Evolutionary conservation across 2,888 invertebrate species (phyloP).

Genomic region (Ophion slaviceki): DNA sequence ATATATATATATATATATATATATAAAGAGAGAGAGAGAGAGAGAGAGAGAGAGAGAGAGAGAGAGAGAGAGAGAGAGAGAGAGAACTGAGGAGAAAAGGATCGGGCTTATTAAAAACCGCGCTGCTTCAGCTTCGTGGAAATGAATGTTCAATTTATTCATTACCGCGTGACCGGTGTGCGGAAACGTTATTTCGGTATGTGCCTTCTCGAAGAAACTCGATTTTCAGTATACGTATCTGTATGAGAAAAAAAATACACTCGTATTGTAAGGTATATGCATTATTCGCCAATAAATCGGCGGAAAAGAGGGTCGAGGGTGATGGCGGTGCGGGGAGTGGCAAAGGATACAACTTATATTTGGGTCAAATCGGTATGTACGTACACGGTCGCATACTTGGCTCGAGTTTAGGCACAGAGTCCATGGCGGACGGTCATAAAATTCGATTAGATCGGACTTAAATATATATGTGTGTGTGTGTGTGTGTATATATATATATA

Average conservation of each 20-base stretch:
- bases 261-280: neutral
- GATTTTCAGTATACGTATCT: neutral
- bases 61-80: too few species aligned
- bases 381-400: neutral
- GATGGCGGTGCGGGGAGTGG: neutral
- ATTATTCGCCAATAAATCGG: neutral
- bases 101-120: conserved; percentile 25
- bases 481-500: too few species aligned
- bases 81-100: conserved; percentile 17
- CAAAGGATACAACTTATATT: neutral
- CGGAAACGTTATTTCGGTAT: conserved; percentile 56
- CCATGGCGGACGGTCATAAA: too few species aligned
- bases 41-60: too few species aligned
- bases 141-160: conserved; percentile 65
- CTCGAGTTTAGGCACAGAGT: neutral
- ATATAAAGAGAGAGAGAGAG: too few species aligned
- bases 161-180: conserved; percentile 60
- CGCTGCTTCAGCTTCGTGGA: conserved; percentile 56
- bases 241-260: neutral
- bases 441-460: too few species aligned
- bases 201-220: neutral
- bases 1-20: too few species aligned
- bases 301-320: neutral
- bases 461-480: too few species aligned
- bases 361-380: neutral